These are phyloP conservation scores for Chaetura pelagica DNA, from an alignment of 2,113 vertebrate species.

Conservation along the genomic window DNA sequence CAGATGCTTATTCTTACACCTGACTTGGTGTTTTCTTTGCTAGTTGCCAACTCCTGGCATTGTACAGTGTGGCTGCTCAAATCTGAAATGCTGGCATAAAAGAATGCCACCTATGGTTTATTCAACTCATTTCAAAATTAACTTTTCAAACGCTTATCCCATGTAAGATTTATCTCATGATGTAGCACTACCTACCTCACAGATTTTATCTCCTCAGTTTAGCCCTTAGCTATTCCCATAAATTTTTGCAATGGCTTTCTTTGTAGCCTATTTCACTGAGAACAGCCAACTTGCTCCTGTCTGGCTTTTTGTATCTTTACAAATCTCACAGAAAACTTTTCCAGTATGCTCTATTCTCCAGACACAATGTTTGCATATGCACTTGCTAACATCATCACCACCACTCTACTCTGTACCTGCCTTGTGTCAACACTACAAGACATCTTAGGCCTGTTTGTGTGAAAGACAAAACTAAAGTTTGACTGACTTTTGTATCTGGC, in stretches of 20 bases:
- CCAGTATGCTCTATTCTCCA: not conserved
- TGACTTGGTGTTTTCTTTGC: not conserved
- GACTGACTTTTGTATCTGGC: not conserved
- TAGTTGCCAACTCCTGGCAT: not conserved
- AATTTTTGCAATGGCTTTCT: not conserved
- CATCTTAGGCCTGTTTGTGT: not conserved
- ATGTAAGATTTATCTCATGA: not conserved
- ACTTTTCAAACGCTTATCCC: not conserved
- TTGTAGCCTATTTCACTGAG: not conserved
- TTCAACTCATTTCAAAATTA: not conserved
- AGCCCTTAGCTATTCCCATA: not conserved
- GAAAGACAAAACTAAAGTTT: not conserved
- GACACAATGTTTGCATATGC: not conserved
- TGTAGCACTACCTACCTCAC: slow-evolving; percentile 1
- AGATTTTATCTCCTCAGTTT: not conserved
- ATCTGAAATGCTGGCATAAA: not conserved
- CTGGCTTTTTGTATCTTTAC: not conserved
- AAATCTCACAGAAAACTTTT: not conserved
- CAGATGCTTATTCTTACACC: not conserved
- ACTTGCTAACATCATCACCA: not conserved
- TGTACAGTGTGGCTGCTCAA: not conserved
- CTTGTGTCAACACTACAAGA: not conserved
- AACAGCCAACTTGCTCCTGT: not conserved
- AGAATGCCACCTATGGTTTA: not conserved
- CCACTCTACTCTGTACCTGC: not conserved